These are phyloP conservation scores for Macrotus californicus DNA, from an alignment of 2,113 vertebrate genomes.

Conservation along the genomic window DNA sequence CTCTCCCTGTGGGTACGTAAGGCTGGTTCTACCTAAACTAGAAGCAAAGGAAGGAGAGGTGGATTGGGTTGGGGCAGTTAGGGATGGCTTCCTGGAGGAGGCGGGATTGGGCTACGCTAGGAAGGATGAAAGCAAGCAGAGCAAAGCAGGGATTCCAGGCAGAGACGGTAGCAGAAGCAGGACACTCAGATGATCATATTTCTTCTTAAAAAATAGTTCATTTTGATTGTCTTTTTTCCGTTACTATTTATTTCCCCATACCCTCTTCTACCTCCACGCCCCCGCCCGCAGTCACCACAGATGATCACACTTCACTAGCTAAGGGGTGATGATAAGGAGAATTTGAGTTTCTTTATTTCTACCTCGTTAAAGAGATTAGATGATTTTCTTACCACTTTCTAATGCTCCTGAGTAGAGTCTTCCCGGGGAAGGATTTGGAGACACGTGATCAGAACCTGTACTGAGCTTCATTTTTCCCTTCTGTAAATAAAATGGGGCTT, in stretches of 20 bases:
- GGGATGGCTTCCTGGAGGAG: neutral
- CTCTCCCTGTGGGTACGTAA: neutral
- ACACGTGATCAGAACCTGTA: neutral
- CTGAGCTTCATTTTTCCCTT: neutral
- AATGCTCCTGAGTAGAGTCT: neutral
- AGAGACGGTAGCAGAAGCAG: neutral
- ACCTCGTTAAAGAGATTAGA: neutral
- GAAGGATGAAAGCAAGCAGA: neutral
- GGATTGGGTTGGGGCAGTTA: neutral
- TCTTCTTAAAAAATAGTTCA: too few relatives aligned
- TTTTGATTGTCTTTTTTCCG: too few relatives aligned
- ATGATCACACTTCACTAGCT: neutral
- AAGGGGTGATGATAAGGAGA: neutral
- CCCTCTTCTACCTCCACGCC: too few relatives aligned
- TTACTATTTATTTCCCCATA: too few relatives aligned
- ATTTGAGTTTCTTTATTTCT: neutral
- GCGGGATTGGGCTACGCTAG: neutral
- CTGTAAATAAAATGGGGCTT: neutral
- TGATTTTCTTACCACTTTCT: neutral
- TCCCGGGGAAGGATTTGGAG: neutral
- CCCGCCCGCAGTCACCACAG: too few relatives aligned
- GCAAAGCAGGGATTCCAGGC: neutral
- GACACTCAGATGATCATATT: neutral
- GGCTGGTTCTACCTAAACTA: neutral
- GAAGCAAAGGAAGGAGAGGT: neutral